Percentiles rank a stretch among this genome's conserved stretches.
Conservation (phyloP, 1,140 invertebrate species). For the Tenebrio molitor region DNA sequence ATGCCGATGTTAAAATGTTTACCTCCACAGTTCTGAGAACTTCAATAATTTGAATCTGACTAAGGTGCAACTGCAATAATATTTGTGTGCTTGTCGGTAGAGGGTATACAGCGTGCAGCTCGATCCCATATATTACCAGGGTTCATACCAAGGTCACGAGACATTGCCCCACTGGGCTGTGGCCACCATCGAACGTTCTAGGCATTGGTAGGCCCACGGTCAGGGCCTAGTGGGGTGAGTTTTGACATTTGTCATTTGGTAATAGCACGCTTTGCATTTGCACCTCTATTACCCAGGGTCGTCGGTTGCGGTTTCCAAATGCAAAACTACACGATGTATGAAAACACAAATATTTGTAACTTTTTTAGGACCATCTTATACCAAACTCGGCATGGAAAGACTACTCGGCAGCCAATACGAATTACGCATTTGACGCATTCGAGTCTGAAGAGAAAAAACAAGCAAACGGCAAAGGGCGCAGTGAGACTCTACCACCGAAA, state of each 20-base stretch:
- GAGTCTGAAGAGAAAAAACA: constrained; percentile 80
- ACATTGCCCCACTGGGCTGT: constrained; percentile 62
- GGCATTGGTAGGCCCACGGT: constrained; percentile 54
- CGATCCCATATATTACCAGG: constrained; percentile 60
- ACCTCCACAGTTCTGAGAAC: no score
- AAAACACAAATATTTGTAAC: constrained; percentile 25
- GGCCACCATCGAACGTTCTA: constrained; percentile 53
- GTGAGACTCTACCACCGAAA: constrained; percentile 66
- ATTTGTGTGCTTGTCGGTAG: constrained; percentile 51
- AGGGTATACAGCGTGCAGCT: constrained; percentile 64
- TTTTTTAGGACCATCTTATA: constrained; percentile 83
- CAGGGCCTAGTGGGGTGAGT: constrained; percentile 63
- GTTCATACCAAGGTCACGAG: constrained; percentile 56
- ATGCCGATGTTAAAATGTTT: no score
- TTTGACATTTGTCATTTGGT: constrained; percentile 29
- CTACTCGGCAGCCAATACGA: constrained; percentile 85
- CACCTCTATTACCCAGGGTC: not conserved
- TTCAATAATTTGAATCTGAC: no score
- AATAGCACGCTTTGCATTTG: constrained; percentile 39
- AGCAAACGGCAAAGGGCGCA: constrained; percentile 64
- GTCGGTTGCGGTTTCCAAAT: constrained; percentile 11
- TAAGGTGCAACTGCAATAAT: constrained; percentile 36
- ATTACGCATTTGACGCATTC: constrained; percentile 89
- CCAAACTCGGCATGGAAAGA: constrained; percentile 89
- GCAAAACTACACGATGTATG: no score